Base-by-base conservation (phyloP, 2,113 vertebrate genomes). In the Fulica atra region DNA sequence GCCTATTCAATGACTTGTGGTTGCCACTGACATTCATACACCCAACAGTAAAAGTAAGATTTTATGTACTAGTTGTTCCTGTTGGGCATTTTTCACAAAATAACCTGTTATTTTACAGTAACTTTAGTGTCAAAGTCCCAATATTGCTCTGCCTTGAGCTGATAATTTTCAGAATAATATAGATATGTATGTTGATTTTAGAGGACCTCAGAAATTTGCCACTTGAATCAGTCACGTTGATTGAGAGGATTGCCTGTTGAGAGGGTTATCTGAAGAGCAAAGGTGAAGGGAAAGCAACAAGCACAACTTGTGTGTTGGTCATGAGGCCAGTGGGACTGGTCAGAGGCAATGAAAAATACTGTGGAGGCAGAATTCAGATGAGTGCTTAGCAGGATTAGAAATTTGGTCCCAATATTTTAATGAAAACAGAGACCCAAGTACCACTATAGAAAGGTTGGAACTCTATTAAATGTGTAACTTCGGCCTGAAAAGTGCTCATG, bases 281-380 rank as follows among this genome's bases (percentile, higher is more conserved):
- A 54, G 77, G 85, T 35, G 46, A 53, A 65, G 66, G 64, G 31
- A 29, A 26, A 36, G 70, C 0, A 1, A 26, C 65, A 42, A 57
- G 53, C 31, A 14, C 21, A 16, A 9, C 31, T 33, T 0, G 0
- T 28, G 19, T 31, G 79, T 80, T 0, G 0, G 68, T 51, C 46
- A 0, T 9, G 29, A 50, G 54, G 26, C 63, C 0, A 1, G 17
- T 10, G 63, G 63, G n/a, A 50, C 15, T 26, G 48, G 36, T 35
- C 51, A 48, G 25, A 88, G 76, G 23, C 1, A 0, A 33, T 46
- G 36, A 40, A 69, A 76, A 69, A 28, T 18, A n/a, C 33, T 0
- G 0, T 31, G 46, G 54, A 81, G 68, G 23, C 1, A 1, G 57
- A 77, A 48, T 68, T 65, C 54, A 16, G 40, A 28, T 33, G 20